Percentiles rank a stretch among this genome's conserved stretches.
Evolutionary conservation across 92 coral and sea anemone genomes (phyloP).

Genomic region (Porites cylindrica): DNA sequence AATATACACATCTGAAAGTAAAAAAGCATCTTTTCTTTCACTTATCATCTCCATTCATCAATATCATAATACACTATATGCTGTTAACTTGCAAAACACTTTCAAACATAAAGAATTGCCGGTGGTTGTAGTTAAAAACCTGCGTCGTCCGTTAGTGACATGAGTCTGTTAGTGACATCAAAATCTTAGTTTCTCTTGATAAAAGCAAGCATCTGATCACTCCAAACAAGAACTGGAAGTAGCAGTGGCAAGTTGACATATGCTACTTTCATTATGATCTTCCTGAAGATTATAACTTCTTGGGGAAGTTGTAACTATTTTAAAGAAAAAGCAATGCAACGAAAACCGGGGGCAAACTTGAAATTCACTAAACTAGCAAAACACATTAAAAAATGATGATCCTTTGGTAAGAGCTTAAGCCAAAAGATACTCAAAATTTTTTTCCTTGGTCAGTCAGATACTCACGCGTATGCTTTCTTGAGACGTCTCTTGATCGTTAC

Average conservation of each 20-base stretch:
- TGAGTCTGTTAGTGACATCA: slow-evolving; percentile 2
- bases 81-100: slow-evolving; percentile 37
- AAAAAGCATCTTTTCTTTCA: slow-evolving; percentile 41
- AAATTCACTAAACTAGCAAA: no score
- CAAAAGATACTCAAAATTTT: no score
- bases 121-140: slow-evolving; percentile 28
- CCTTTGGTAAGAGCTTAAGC: no score
- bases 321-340: no score
- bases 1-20: slow-evolving; percentile 20
- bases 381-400: no score
- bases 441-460: no score
- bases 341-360: no score
- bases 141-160: slow-evolving; percentile 45
- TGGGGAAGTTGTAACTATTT: no score
- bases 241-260: neutral
- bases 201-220: neutral
- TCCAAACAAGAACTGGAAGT: neutral
- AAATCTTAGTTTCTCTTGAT: neutral
- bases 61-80: slow-evolving; percentile 17
- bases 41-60: slow-evolving; percentile 44
- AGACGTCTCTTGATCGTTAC: no score
- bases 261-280: neutral
- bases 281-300: no score
- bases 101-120: slow-evolving; percentile 25
- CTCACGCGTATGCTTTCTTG: no score